These are phyloP conservation scores for Agrypnus murinus DNA, from an alignment of 2,888 invertebrate species.

Conservation along the genomic window DNA sequence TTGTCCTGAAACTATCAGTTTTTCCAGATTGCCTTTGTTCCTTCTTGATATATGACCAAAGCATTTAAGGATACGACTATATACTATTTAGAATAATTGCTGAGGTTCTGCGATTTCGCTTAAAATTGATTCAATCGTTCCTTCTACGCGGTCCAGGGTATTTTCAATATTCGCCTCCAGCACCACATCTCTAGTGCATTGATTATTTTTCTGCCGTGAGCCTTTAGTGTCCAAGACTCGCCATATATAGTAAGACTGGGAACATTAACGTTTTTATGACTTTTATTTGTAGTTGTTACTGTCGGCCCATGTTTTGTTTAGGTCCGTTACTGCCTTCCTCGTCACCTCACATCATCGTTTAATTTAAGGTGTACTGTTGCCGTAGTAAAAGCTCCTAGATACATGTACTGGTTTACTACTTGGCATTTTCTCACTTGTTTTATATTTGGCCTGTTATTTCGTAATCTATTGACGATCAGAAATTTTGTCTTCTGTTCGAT, in stretches of 20 bases:
- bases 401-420: slow-evolving; percentile 6
- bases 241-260: slow-evolving; percentile 5
- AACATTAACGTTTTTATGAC: slow-evolving; percentile 15
- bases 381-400: slow-evolving; percentile 4
- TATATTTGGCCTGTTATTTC: slow-evolving; percentile 2
- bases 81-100: slow-evolving; percentile 2
- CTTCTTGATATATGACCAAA: slow-evolving; percentile 14
- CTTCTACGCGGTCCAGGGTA: slow-evolving; percentile 8
- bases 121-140: slow-evolving; percentile 17
- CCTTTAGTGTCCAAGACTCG: slow-evolving; percentile 24
- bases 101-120: neutral
- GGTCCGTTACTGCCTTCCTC: slow-evolving; percentile 10
- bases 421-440: slow-evolving; percentile 12
- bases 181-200: slow-evolving; percentile 19
- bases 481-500: too few species aligned
- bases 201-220: slow-evolving; percentile 9
- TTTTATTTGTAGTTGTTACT: slow-evolving; percentile 12
- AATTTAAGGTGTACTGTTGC: slow-evolving; percentile 3
- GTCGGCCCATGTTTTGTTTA: slow-evolving; percentile 15
- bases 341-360: slow-evolving; percentile 20
- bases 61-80: slow-evolving; percentile 7
- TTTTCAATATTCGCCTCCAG: slow-evolving; percentile 4
- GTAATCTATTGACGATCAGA: too few species aligned
- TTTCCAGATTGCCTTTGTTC: too few species aligned
- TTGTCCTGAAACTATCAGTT: too few species aligned